phyloP scores from a whole-genome alignment of 1,140 invertebrate species.

The Philotrypesis tridentata region DNA sequence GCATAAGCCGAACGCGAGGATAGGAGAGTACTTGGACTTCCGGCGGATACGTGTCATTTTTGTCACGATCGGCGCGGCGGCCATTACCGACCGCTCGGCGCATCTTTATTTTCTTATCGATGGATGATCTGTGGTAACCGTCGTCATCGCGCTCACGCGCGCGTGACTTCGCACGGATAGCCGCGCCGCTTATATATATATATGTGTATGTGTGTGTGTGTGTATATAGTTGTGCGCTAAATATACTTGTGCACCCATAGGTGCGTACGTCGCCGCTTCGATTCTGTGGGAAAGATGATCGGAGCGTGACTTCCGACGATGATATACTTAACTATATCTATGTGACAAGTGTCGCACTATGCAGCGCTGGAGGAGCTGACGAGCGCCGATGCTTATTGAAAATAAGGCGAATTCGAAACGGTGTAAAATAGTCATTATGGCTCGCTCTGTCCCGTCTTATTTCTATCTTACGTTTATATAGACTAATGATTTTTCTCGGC shows the following conservation, averaged over 20 bases:
- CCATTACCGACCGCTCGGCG: slow-evolving; percentile 53
- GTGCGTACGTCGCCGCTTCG: neutral
- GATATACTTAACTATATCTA: neutral
- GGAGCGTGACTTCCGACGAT: slow-evolving; percentile 42
- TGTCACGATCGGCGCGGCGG: slow-evolving; percentile 72
- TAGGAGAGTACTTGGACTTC: slow-evolving; percentile 60
- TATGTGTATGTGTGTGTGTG: too few relatives aligned
- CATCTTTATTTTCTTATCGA: slow-evolving; percentile 68
- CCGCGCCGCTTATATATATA: neutral
- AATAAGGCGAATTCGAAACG: neutral
- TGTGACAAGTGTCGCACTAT: neutral
- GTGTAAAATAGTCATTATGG: neutral
- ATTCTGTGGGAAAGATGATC: slow-evolving; percentile 47
- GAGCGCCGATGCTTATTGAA: neutral
- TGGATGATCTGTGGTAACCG: slow-evolving; percentile 69
- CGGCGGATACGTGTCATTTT: slow-evolving; percentile 73
- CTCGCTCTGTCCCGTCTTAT: too few relatives aligned
- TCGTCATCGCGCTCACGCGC: slow-evolving; percentile 54
- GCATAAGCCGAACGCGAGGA: neutral
- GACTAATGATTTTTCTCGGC: neutral
- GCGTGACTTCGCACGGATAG: slow-evolving; percentile 46
- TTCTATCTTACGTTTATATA: neutral
- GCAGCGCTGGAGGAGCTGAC: too few relatives aligned
- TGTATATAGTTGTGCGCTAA: neutral
- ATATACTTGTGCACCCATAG: neutral